phyloP scores from a whole-genome alignment of 2,797 vertebrate genomes.

The Tauraco hartlaubi region DNA sequence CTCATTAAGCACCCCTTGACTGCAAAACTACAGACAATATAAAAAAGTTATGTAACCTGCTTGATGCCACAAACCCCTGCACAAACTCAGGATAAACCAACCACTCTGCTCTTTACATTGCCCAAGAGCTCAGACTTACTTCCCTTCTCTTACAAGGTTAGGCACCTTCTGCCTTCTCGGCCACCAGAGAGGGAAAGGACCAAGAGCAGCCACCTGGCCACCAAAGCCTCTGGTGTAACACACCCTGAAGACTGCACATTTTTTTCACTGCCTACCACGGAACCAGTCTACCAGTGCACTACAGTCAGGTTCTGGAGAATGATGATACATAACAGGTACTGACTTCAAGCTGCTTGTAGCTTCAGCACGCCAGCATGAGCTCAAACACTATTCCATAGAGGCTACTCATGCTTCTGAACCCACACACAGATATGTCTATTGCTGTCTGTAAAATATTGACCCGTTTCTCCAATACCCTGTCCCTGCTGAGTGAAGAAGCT shows the following conservation, averaged over 20 bases:
- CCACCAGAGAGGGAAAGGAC: not conserved
- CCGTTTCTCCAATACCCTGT: not conserved
- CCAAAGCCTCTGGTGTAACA: not conserved
- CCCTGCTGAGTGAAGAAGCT: not conserved
- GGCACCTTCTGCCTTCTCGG: not conserved
- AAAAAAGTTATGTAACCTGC: not conserved
- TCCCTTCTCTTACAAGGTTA: not conserved
- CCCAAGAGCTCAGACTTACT: not conserved
- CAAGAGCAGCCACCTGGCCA: not conserved
- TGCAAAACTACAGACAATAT: not conserved
- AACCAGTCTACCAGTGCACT: not conserved
- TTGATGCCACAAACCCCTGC: not conserved
- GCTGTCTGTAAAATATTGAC: not conserved
- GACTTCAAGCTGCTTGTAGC: not conserved
- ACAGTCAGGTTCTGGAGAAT: not conserved
- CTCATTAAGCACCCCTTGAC: not conserved
- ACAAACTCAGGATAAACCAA: not conserved
- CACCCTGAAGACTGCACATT: not conserved
- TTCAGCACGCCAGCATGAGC: not conserved
- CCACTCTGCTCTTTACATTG: not conserved
- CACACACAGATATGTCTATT: not conserved
- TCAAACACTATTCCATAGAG: not conserved
- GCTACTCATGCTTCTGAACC: not conserved
- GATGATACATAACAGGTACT: not conserved
- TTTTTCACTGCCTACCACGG: not conserved